Percentiles rank a stretch among this genome's conserved stretches.
These are phyloP conservation scores for Halesus radiatus DNA, from an alignment of 1,140 invertebrate species.

Conservation along the genomic window DNA sequence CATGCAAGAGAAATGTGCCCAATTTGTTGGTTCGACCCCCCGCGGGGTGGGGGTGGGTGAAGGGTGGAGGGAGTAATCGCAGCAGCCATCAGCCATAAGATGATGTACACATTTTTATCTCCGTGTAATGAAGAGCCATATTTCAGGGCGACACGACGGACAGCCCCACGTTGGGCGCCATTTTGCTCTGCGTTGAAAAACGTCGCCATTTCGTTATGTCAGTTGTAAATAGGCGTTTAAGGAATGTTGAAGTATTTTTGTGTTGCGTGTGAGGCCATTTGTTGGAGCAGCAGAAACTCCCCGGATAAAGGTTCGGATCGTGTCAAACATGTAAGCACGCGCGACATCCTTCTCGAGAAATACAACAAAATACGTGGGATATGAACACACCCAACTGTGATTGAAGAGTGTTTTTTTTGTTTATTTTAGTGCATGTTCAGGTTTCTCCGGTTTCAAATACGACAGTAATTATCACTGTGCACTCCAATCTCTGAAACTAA, in stretches of 20 bases:
- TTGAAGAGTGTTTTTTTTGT: too few species aligned
- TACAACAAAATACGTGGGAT: too few species aligned
- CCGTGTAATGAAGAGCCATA: conserved; percentile 25
- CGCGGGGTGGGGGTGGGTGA: too few species aligned
- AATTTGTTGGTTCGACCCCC: conserved; percentile 7
- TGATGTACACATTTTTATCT: conserved; percentile 32
- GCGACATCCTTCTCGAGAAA: too few species aligned
- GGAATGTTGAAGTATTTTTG: not conserved
- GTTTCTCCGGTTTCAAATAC: too few species aligned
- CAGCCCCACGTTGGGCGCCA: conserved; percentile 15
- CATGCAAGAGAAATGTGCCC: conserved; percentile 8
- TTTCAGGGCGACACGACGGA: conserved; percentile 7
- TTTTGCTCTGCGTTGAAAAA: not conserved
- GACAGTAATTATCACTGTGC: too few species aligned
- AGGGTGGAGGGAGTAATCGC: not conserved
- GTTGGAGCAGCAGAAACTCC: too few species aligned
- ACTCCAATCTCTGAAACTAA: too few species aligned
- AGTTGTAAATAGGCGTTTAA: conserved; percentile 31
- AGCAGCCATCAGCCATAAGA: conserved; percentile 13
- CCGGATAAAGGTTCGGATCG: too few species aligned
- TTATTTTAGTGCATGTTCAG: too few species aligned
- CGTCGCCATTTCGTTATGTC: conserved; percentile 25
- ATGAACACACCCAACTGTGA: too few species aligned
- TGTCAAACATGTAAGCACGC: too few species aligned
- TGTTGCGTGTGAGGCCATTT: not conserved